Base-by-base conservation (phyloP, 2,888 invertebrate species). In the Conops quadrifasciatus region DNA sequence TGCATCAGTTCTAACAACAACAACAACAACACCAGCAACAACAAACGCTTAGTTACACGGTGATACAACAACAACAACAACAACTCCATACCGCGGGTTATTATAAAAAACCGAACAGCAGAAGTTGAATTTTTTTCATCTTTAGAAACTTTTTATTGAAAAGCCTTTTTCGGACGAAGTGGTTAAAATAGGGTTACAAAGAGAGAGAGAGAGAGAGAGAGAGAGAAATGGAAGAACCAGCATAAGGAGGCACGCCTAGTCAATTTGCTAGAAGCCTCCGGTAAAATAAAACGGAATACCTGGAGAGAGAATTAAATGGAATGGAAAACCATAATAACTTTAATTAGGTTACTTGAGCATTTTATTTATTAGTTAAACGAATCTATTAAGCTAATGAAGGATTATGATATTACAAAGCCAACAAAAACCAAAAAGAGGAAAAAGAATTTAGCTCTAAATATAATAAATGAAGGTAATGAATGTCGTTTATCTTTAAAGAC, bases 61-160 rank as follows among this genome's bases (percentile, higher is more conserved):
- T 80, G 79, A 80, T 80, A 81, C 80, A 80, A 80, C 77, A 80
- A 36, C n/a, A n/a, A n/a, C n/a, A n/a, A 36, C 4, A 36, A 36
- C 5, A 36, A 80, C 74, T 73, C 76, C 69, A 74, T 69, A 71
- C 72, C 68, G 60, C 62, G 49, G 68, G 60, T 62, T 62, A 67
- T 36, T 36, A 75, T 64, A 58, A 72, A 72, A 68, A 47, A 30
- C 56, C 45, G 24, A 21, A n/a, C 68, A 47, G 58, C 58, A 59
- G 71, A 36, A 67, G 59, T 49, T 51, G 62, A 59, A 53, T 49
- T 66, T 65, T 43, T n/a, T 62, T 9, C 36, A 36, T 9, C 36
- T 9, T 53, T 71, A 67, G 60, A 71, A 60, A 67, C 62, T 67
- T 62, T 51, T 66, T 66, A 60, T 59, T 60, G 43, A 60, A 59